Percentiles rank a stretch among this genome's conserved stretches.
phyloP scores from a whole-genome alignment of 2,113 vertebrate species.

The Hystrix cristata region DNA sequence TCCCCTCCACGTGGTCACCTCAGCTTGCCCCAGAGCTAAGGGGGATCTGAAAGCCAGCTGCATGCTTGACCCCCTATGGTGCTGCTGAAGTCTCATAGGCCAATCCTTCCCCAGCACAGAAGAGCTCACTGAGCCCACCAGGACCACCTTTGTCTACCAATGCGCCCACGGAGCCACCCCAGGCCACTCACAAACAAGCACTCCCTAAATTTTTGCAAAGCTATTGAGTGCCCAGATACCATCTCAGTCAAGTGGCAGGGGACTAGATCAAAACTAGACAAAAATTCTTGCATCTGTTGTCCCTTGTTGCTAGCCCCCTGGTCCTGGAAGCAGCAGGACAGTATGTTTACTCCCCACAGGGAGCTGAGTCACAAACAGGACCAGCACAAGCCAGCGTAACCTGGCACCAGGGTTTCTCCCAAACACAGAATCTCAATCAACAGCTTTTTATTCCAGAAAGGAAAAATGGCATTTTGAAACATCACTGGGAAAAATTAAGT shows the following conservation, averaged over 20 bases:
- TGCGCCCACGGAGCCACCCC: neutral
- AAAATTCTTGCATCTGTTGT: neutral
- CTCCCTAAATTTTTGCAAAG: neutral
- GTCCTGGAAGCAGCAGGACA: neutral
- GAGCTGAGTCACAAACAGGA: neutral
- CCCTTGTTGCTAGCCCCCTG: no score
- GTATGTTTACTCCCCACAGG: fast-evolving
- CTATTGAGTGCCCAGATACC: neutral
- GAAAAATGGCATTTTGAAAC: constrained; percentile 67
- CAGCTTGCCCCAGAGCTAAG: neutral
- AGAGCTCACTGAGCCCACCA: neutral
- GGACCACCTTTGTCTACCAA: neutral
- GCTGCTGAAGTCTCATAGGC: fast-evolving
- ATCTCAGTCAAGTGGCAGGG: neutral
- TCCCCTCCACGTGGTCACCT: neutral
- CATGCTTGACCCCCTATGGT: fast-evolving
- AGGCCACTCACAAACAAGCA: fast-evolving
- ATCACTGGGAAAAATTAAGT: constrained; percentile 74
- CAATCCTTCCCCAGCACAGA: neutral
- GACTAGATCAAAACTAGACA: neutral
- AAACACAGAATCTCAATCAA: neutral
- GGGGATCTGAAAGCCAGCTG: neutral
- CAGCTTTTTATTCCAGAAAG: neutral
- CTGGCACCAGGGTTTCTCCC: neutral
- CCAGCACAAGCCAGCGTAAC: no score